A percentile compares a stretch with the other conserved stretches of the same genome.
Evolutionary conservation across 2,113 vertebrate genomes (phyloP).

Genomic region (Meleagris gallopavo): DNA sequence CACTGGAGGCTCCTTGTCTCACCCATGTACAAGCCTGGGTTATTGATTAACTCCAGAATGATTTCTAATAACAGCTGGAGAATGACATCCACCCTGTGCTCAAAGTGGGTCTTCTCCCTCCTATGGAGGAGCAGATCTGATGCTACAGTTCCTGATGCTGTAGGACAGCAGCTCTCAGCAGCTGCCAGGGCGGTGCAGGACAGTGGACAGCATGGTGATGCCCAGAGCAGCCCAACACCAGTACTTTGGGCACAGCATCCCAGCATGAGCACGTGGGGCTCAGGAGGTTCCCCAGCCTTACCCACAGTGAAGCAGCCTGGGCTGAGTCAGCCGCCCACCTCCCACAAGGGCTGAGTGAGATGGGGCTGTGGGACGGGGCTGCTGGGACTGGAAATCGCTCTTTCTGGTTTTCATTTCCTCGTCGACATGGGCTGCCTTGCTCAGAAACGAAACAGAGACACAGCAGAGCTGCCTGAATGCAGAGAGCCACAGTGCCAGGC

Average conservation of each 20-base stretch:
- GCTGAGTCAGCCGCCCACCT: constrained; percentile 38
- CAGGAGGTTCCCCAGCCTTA: not conserved
- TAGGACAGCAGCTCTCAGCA: not conserved
- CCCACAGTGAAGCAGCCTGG: not conserved
- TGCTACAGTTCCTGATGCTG: not conserved
- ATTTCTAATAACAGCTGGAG: not conserved
- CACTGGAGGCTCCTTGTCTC: not conserved
- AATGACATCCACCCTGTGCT: not conserved
- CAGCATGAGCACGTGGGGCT: not conserved
- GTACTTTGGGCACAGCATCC: not conserved
- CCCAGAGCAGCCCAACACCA: too few relatives aligned
- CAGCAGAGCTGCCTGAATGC: not conserved
- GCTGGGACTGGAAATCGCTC: not conserved
- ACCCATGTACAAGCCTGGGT: not conserved
- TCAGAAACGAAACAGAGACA: constrained; percentile 63
- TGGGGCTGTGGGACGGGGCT: not conserved
- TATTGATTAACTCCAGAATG: not conserved
- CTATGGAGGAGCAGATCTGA: not conserved
- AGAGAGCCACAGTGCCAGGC: fast-evolving
- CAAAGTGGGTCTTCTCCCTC: not conserved
- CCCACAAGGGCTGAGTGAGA: not conserved
- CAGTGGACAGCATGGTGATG: too few relatives aligned
- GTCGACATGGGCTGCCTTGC: not conserved
- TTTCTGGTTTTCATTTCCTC: constrained; percentile 69
- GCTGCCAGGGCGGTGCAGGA: not conserved